phyloP scores from a whole-genome alignment of 2,113 vertebrate species.

The Cranoglanis bouderius region DNA sequence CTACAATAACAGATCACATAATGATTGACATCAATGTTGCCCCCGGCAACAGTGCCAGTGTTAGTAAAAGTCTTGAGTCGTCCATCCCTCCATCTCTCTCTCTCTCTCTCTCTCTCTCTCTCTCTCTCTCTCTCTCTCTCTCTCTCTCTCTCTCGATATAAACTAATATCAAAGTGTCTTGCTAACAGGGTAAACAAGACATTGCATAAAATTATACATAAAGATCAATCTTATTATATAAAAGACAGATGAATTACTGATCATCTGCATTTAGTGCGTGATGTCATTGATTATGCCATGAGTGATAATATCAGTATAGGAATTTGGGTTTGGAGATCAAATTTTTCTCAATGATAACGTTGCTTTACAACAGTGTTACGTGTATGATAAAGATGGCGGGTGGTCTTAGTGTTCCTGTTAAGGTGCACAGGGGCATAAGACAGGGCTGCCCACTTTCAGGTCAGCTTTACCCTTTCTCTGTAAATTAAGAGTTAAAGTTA shows the following conservation, averaged over 20 bases:
- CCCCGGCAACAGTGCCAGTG: not conserved
- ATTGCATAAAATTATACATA: not conserved
- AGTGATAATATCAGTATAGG: not conserved
- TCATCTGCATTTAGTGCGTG: no score
- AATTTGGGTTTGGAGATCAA: not conserved
- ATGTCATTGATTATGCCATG: not conserved
- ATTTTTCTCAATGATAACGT: not conserved
- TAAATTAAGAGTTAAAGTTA: not conserved
- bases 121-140: not conserved
- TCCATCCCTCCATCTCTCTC: not conserved
- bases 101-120: no score
- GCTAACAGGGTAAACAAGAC: not conserved
- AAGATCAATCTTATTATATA: not conserved
- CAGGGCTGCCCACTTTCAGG: not conserved
- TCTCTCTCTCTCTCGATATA: not conserved
- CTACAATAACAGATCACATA: not conserved
- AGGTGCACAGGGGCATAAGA: not conserved
- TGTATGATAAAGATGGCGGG: no score
- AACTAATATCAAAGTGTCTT: not conserved
- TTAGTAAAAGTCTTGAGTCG: not conserved
- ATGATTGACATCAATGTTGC: not conserved
- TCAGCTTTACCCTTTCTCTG: not conserved
- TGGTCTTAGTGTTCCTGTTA: no score
- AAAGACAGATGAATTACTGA: no score
- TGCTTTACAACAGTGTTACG: no score